Evolutionary conservation across 2,113 vertebrate genomes (phyloP).

Genomic region (Petrocephalus zakoni): DNA sequence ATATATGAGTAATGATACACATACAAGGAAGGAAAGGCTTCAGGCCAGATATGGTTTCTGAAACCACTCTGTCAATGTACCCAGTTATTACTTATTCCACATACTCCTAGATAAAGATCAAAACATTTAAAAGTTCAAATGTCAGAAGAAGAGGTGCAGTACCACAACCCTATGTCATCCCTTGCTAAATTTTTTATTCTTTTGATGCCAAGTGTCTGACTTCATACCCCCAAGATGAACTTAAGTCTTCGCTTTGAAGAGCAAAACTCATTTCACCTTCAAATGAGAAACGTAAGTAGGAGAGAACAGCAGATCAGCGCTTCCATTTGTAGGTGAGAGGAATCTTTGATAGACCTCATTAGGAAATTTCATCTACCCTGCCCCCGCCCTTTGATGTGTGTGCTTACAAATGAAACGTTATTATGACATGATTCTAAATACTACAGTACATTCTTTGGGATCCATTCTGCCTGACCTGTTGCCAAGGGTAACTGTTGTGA

Average conservation of each 20-base stretch:
- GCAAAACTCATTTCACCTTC: neutral
- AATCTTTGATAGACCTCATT: constrained; percentile 14
- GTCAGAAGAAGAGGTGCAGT: neutral
- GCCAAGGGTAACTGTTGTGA: constrained; percentile 41
- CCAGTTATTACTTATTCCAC: neutral
- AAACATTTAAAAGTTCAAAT: neutral
- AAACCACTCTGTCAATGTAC: neutral
- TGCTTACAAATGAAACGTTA: constrained; percentile 42
- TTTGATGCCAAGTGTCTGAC: neutral
- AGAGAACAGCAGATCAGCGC: neutral
- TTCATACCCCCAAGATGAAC: neutral
- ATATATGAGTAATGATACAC: neutral
- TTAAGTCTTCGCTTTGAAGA: neutral
- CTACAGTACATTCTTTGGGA: constrained; percentile 24
- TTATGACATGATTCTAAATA: constrained; percentile 27
- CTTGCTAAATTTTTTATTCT: neutral
- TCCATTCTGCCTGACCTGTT: constrained; percentile 27
- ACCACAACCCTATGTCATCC: neutral
- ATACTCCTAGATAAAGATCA: neutral
- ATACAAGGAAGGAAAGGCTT: neutral
- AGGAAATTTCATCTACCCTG: constrained; percentile 31
- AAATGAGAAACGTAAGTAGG: neutral
- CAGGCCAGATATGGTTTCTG: neutral
- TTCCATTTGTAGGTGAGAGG: neutral
- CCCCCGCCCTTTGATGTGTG: constrained; percentile 33